Evolutionary conservation across 2,113 vertebrate genomes (phyloP).

Genomic region (Gasterosteus nipponicus): DNA sequence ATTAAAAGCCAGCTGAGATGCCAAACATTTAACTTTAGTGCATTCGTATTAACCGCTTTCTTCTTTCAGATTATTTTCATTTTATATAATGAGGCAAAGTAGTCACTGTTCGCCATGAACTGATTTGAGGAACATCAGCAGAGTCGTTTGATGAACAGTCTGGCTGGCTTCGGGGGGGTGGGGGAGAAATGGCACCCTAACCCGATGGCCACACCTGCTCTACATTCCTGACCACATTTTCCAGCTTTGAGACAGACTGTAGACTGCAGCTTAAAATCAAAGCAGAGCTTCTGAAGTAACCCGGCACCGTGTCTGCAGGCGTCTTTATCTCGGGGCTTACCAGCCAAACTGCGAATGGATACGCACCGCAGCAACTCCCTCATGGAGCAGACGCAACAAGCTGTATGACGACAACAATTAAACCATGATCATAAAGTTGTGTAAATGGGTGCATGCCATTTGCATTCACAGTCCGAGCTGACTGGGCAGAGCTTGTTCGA

Average conservation of each 20-base stretch:
- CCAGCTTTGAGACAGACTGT: conserved; percentile 2
- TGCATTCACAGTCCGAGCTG: conserved; percentile 80
- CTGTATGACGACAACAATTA: neutral
- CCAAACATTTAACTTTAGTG: neutral
- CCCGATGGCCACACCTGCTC: conserved; percentile 17
- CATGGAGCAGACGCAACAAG: neutral
- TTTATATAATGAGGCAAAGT: neutral
- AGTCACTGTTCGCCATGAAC: too few species aligned
- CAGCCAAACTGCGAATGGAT: neutral
- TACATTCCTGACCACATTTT: conserved; percentile 19
- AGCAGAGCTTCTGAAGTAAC: conserved; percentile 24
- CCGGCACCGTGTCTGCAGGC: conserved; percentile 9
- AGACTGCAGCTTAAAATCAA: conserved; percentile 5
- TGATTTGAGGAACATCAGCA: too few species aligned
- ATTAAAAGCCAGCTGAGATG: neutral
- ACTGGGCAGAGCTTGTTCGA: conserved; percentile 89
- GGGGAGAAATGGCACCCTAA: neutral
- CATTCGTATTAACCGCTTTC: too few species aligned
- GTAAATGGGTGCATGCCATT: neutral
- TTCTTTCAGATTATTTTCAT: neutral
- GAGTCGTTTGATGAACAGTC: too few species aligned
- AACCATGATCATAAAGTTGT: neutral
- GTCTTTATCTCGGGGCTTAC: neutral
- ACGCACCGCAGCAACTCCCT: neutral
- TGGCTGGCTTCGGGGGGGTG: too few species aligned